Evolutionary conservation across 2,113 vertebrate genomes (phyloP), one percentile per base, ranked within the genome.

Genomic region (Centropus unirufus): DNA sequence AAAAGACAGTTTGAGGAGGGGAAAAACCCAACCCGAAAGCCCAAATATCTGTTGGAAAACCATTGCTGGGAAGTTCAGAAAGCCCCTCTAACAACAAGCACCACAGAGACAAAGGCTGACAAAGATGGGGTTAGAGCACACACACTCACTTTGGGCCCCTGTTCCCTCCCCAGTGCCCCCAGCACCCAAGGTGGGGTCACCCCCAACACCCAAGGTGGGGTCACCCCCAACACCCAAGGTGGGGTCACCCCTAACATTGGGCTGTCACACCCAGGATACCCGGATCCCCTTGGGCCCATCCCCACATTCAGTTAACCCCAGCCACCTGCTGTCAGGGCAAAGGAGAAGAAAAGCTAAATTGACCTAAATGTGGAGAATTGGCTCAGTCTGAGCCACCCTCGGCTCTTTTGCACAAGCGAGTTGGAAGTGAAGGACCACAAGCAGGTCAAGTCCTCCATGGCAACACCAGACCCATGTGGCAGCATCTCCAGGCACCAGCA

Each of bases 311-410:
- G 30, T 5, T 4, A 47, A 47, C 27, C 7, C 14, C 39, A 30
- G 49, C 10, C 29, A 0, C 49, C n/a, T 24, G 1, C 22, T 10
- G 8, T 4, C 46, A 8, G 22, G 1, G 26, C 16, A 4, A 29
- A 9, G 0, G 12, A 42, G 18, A 20, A 29, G 15, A 52, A 74
- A 69, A 75, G 8, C 29, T 51, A 15, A 44, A 59, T 8, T 23
- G 55, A 49, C 34, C 23, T 5, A 80, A 84, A 49, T 2, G n/a
- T 54, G 19, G 32, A 5, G 11, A 8, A 52, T 32, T 6, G 34
- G 40, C 52, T 12, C 23, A 49, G 30, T 6, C 40, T 14, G 34
- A 9, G 2, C 7, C 24, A 0, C 32, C 21, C 52, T 34, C 14
- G 0, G 51, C 79, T 22, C 44, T 36, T 27, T 42, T 14, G 34